phyloP scores from a whole-genome alignment of 2,113 vertebrate species.

The Picathartes gymnocephalus region DNA sequence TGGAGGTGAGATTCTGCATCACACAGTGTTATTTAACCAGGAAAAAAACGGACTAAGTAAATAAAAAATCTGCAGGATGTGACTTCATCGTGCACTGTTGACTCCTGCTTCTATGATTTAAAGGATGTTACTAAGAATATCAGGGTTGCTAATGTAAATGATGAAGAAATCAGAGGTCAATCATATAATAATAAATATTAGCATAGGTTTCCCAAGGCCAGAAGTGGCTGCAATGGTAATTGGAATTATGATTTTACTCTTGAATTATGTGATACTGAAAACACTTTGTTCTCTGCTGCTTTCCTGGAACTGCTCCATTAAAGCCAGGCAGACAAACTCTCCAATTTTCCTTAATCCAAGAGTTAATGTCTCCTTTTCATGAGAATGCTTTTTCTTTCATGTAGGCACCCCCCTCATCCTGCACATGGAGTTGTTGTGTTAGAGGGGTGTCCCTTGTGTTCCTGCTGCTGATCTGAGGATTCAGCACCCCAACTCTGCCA shows the following conservation, averaged over 20 bases:
- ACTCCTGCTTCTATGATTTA: constrained; percentile 46
- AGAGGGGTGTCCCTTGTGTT: neutral
- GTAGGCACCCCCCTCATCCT: neutral
- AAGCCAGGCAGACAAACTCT: neutral
- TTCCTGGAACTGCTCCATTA: constrained; percentile 57
- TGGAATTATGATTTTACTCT: constrained; percentile 27
- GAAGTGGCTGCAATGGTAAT: constrained; percentile 21
- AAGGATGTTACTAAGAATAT: constrained; percentile 53
- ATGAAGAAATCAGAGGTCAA: constrained; percentile 53
- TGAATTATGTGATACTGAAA: constrained; percentile 57
- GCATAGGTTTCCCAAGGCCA: constrained; percentile 51
- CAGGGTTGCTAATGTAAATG: constrained; percentile 44
- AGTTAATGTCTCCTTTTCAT: neutral
- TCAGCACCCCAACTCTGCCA: neutral
- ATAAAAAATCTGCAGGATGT: constrained; percentile 36
- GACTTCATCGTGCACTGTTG: constrained; percentile 41
- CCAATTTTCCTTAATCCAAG: neutral
- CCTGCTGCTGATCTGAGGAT: neutral
- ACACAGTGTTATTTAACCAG: constrained; percentile 7
- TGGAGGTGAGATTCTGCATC: constrained; percentile 37
- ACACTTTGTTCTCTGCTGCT: neutral
- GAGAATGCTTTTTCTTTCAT: neutral
- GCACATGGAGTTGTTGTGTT: accelerated
- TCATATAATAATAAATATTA: constrained; percentile 65
- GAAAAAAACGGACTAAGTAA: neutral